phyloP scores from a whole-genome alignment of 2,113 vertebrate species.

The Gymnorhina tibicen region DNA sequence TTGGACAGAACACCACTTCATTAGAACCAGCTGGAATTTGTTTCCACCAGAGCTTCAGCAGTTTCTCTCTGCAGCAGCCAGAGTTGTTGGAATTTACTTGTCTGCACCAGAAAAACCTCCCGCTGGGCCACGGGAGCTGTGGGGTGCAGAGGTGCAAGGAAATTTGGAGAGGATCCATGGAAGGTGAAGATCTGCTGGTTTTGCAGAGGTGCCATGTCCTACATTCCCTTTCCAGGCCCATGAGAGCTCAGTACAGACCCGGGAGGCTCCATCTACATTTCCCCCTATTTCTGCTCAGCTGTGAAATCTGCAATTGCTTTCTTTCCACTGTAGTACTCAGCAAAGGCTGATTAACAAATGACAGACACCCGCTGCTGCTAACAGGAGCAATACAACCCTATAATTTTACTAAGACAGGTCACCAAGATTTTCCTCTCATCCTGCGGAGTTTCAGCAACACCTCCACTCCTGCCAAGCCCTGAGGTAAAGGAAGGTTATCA shows the following conservation, averaged over 20 bases:
- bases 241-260: neutral
- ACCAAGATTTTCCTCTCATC: neutral
- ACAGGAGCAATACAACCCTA: neutral
- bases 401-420: neutral
- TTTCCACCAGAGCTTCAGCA: neutral
- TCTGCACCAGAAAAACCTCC: neutral
- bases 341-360: neutral
- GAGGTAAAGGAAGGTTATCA: neutral
- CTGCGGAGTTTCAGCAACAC: neutral
- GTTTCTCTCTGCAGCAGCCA: neutral
- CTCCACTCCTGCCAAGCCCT: neutral
- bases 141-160: neutral
- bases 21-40: neutral
- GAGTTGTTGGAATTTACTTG: neutral
- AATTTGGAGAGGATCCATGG: neutral
- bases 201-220: neutral
- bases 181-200: neutral
- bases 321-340: neutral
- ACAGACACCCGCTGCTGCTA: neutral
- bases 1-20: neutral
- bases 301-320: neutral
- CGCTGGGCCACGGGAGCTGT: accelerated
- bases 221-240: neutral
- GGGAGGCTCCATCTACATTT: neutral
- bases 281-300: neutral